A percentile compares a stretch with the other conserved stretches of the same genome.
phyloP scores from a whole-genome alignment of 2,113 vertebrate genomes.

The Neodontobutis hainanensis region DNA sequence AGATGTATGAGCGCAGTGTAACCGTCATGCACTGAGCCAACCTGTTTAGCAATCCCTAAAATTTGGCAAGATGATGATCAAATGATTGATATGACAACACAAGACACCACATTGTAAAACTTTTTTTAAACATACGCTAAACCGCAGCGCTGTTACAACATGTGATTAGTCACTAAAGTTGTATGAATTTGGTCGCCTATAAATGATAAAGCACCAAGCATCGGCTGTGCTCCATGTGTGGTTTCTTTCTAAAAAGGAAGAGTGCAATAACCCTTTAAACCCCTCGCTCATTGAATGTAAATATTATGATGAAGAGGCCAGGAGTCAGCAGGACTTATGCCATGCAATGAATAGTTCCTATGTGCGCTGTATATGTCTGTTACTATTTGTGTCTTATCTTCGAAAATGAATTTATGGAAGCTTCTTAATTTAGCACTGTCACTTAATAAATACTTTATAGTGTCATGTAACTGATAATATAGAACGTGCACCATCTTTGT shows the following conservation, averaged over 20 bases:
- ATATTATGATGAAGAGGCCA: conserved; percentile 19
- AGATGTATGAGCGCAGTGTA: background rate
- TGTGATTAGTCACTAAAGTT: background rate
- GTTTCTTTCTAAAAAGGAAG: background rate
- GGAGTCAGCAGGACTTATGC: conserved; percentile 5
- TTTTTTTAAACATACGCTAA: background rate
- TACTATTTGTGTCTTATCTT: conserved; percentile 1
- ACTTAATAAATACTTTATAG: background rate
- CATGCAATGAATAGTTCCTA: conserved; percentile 12
- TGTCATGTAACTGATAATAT: background rate
- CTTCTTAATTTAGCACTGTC: background rate
- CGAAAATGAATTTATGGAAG: background rate
- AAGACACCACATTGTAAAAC: background rate
- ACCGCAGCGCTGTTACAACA: background rate
- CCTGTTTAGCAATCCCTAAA: background rate
- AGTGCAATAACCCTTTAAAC: conserved; percentile 15
- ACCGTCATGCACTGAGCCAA: background rate
- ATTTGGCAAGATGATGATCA: background rate
- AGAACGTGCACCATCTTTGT: background rate
- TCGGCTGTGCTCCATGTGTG: background rate
- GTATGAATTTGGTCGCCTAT: background rate
- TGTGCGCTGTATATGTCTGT: background rate
- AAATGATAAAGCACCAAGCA: background rate
- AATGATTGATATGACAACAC: background rate
- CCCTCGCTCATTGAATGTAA: conserved; percentile 7